phyloP scores from a whole-genome alignment of 1,140 invertebrate species.

The Apis florea region DNA sequence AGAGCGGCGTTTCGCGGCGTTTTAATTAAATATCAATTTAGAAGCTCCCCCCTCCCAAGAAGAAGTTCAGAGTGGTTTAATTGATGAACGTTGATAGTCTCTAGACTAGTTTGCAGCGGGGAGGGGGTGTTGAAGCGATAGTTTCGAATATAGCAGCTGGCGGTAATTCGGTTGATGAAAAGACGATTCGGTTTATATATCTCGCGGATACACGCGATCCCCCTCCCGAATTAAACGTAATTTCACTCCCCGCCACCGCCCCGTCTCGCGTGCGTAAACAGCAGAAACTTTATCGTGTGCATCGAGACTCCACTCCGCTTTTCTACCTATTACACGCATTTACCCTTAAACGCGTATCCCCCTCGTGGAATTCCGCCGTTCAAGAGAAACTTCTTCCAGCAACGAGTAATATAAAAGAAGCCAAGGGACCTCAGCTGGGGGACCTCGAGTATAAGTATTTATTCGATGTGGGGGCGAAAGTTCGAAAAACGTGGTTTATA shows the following conservation, averaged over 20 bases:
- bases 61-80: not conserved
- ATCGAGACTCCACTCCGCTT: not conserved
- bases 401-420: too few species aligned
- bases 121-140: not conserved
- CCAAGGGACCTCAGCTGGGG: too few species aligned
- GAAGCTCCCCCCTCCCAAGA: not conserved
- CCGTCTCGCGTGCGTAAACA: constrained; percentile 8
- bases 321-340: not conserved
- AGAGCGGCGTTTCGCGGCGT: not conserved
- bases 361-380: too few species aligned
- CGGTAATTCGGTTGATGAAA: constrained; percentile 20
- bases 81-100: constrained; percentile 26
- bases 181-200: constrained; percentile 8
- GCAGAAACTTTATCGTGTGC: constrained; percentile 28
- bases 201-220: not conserved
- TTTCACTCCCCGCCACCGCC: not conserved
- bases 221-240: constrained; percentile 10
- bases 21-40: not conserved
- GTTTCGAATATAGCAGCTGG: constrained; percentile 7
- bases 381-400: too few species aligned
- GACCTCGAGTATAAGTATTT: too few species aligned
- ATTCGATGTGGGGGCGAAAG: too few species aligned
- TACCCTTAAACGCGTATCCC: too few species aligned
- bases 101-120: not conserved
- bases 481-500: not conserved